These are phyloP conservation scores for Himantopus leucocephalus DNA, from an alignment of 2,113 vertebrate species.

Conservation along the genomic window DNA sequence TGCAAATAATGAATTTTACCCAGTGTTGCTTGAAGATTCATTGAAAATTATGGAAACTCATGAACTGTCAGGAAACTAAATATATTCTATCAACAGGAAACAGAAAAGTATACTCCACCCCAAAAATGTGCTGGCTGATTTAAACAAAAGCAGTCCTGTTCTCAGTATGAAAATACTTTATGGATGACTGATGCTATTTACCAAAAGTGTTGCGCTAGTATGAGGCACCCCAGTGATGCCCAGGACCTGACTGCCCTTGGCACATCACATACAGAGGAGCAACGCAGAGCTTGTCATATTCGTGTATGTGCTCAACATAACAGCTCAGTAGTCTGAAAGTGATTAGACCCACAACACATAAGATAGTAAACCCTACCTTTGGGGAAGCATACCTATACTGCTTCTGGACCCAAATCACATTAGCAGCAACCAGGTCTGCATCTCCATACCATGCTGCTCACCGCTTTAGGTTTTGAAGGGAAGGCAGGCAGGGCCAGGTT, in stretches of 20 bases:
- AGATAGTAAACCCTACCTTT: not conserved
- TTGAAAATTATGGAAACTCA: not conserved
- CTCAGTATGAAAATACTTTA: not conserved
- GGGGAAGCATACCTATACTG: not conserved
- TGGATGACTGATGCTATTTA: not conserved
- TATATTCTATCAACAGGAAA: not conserved
- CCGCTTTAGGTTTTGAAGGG: not conserved
- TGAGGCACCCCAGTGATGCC: not conserved
- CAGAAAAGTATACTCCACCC: not conserved
- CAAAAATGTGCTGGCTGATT: not conserved
- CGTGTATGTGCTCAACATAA: rapidly evolving
- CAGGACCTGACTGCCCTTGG: too few relatives aligned
- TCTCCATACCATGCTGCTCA: not conserved
- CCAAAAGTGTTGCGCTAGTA: not conserved
- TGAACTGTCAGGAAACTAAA: not conserved
- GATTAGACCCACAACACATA: not conserved
- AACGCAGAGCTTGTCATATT: not conserved
- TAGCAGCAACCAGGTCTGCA: not conserved
- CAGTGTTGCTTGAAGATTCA: not conserved
- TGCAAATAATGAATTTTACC: not conserved
- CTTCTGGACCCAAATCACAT: not conserved
- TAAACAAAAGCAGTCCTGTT: not conserved
- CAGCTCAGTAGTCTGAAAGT: not conserved
- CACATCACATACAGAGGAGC: not conserved
- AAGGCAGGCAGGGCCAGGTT: not conserved